A percentile compares a stretch with the other conserved stretches of the same genome.
phyloP scores from a whole-genome alignment of 2,797 vertebrate genomes.

The Anguilla pacifica region DNA sequence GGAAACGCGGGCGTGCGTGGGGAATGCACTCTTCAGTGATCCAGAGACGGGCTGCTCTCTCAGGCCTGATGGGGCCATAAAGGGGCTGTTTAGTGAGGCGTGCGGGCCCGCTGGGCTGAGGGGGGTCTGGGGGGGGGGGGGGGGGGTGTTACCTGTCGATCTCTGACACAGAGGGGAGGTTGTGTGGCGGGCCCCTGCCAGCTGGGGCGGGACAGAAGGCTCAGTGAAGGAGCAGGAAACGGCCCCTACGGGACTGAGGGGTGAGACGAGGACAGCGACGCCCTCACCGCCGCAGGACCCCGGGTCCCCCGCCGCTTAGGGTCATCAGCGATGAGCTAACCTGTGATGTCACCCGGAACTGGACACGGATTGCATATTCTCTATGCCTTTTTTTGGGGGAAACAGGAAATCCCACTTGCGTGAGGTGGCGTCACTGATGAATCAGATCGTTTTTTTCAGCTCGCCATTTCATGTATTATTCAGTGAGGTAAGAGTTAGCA shows the following conservation, averaged over 20 bases:
- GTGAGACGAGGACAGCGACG: constrained; percentile 1
- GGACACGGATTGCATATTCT: no score
- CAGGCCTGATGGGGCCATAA: constrained; percentile 52
- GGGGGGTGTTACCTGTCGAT: constrained; percentile 41
- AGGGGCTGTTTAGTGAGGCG: constrained; percentile 46
- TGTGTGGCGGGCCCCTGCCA: constrained; percentile 50
- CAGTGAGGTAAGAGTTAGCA: no score
- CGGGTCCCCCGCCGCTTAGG: not conserved
- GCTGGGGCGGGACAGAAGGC: constrained; percentile 60
- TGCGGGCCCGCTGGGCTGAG: constrained; percentile 47
- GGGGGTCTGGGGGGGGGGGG: constrained; percentile 26
- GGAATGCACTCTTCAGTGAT: constrained; percentile 51
- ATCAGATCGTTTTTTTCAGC: no score
- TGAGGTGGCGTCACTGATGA: no score
- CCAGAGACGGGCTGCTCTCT: constrained; percentile 26
- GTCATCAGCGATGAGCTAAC: not conserved
- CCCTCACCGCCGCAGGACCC: not conserved
- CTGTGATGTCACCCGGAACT: not conserved
- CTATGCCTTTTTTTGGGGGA: no score
- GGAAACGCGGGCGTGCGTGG: constrained; percentile 6
- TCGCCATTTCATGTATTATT: no score
- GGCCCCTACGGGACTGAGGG: constrained; percentile 28
- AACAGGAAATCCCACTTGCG: no score
- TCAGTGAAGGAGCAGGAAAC: constrained; percentile 57
- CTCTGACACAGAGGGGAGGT: constrained; percentile 55